These are phyloP conservation scores for Rhagoletis zephyria DNA, from an alignment of 1,140 invertebrate genomes.

Conservation along the genomic window DNA sequence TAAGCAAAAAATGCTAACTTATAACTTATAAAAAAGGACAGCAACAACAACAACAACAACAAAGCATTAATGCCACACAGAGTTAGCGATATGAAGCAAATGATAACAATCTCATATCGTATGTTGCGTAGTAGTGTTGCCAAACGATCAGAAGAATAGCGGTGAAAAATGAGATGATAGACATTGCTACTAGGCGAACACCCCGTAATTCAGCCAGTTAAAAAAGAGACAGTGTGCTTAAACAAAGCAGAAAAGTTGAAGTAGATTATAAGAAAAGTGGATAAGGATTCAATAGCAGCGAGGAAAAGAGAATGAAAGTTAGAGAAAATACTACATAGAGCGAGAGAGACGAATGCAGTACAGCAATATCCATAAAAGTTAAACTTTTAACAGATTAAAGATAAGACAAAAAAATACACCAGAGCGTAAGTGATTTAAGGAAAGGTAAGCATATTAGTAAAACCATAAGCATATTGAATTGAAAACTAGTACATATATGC, in stretches of 20 bases:
- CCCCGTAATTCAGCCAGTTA: background rate
- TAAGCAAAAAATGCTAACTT: constrained; percentile 33
- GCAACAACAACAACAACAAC: background rate
- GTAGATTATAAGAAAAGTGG: background rate
- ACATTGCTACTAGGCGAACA: background rate
- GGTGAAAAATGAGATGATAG: background rate
- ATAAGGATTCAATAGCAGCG: background rate
- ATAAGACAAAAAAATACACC: background rate
- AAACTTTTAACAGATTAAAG: constrained; percentile 20
- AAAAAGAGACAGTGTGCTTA: background rate
- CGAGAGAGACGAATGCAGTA: background rate
- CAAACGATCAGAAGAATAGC: background rate
- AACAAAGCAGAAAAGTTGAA: constrained; percentile 29
- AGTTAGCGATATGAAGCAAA: background rate
- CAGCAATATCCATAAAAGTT: background rate
- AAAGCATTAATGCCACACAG: background rate
- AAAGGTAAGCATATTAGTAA: background rate
- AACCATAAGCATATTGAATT: background rate
- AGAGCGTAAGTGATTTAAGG: background rate
- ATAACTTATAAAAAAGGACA: background rate
- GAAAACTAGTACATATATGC: background rate
- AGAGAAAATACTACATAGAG: background rate
- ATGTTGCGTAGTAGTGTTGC: no score
- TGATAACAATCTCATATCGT: no score
- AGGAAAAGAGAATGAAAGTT: background rate